A percentile compares a stretch with the other conserved stretches of the same genome.
phyloP scores from a whole-genome alignment of 1,140 invertebrate genomes.

The Papilio glaucus region DNA sequence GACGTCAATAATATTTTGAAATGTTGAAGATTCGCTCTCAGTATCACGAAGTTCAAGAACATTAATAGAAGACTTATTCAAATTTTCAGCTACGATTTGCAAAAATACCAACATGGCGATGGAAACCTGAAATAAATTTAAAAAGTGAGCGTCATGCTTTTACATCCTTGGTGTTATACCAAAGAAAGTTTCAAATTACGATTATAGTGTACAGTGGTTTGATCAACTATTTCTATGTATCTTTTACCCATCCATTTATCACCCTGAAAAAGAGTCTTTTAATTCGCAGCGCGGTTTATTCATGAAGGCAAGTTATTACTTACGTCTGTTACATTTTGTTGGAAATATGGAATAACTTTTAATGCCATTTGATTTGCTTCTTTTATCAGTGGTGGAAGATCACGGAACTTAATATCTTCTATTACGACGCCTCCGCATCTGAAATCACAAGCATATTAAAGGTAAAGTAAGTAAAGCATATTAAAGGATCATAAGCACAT shows the following conservation, averaged over 20 bases:
- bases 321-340: slow-evolving; percentile 42
- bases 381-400: slow-evolving; percentile 35
- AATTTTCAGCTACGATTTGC: slow-evolving; percentile 46
- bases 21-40: slow-evolving; percentile 6
- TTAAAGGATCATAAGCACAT: not conserved
- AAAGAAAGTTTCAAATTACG: no score
- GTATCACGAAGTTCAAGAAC: slow-evolving; percentile 41
- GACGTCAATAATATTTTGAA: slow-evolving; percentile 23
- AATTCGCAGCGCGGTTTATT: no score
- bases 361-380: slow-evolving; percentile 40
- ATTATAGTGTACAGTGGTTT: no score
- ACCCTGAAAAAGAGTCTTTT: no score
- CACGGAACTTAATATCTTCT: slow-evolving; percentile 41
- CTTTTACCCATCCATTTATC: no score
- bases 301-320: slow-evolving; percentile 21
- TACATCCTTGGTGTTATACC: no score
- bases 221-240: no score
- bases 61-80: slow-evolving; percentile 42
- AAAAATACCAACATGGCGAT: slow-evolving; percentile 40
- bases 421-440: slow-evolving; percentile 48
- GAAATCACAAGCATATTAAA: slow-evolving; percentile 22
- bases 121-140: slow-evolving; percentile 40
- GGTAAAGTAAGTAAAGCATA: not conserved
- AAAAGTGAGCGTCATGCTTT: not conserved
- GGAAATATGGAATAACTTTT: slow-evolving; percentile 45